phyloP scores from a whole-genome alignment of 2,888 invertebrate species.

The Hypena proboscidalis region DNA sequence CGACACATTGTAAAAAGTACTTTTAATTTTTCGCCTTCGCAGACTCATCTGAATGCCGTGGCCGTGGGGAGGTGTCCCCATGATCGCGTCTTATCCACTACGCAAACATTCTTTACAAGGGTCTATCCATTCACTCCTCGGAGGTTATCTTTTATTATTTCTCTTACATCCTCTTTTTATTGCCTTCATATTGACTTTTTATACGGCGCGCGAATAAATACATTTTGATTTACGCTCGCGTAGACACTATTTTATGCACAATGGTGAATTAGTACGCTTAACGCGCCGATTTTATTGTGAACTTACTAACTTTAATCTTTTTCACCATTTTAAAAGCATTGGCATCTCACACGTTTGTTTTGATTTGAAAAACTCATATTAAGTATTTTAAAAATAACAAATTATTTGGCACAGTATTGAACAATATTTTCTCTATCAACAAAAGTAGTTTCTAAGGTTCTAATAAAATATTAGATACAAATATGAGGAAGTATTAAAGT shows the following conservation, averaged over 20 bases:
- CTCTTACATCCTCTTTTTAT: slow-evolving; percentile 79
- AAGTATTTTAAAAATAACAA: too few species aligned
- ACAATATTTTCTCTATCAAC: too few species aligned
- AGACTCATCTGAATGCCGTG: slow-evolving; percentile 56
- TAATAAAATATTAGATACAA: too few species aligned
- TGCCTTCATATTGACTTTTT: slow-evolving; percentile 85
- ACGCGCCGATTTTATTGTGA: slow-evolving; percentile 59
- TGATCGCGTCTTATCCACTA: slow-evolving; percentile 82
- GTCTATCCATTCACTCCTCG: slow-evolving; percentile 78
- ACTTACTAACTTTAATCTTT: slow-evolving; percentile 4
- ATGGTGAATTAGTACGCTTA: slow-evolving; percentile 72
- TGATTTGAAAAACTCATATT: too few species aligned
- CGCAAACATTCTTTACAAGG: slow-evolving; percentile 84
- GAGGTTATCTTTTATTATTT: slow-evolving; percentile 85
- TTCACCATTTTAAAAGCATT: too few species aligned
- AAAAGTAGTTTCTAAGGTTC: too few species aligned
- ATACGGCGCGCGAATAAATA: slow-evolving; percentile 82
- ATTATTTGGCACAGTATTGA: too few species aligned
- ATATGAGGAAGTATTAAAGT: too few species aligned
- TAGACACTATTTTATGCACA: slow-evolving; percentile 71
- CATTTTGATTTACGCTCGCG: slow-evolving; percentile 82
- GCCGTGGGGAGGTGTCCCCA: slow-evolving; percentile 76
- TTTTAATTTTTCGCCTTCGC: slow-evolving; percentile 72
- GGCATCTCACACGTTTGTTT: too few species aligned
- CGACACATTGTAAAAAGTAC: slow-evolving; percentile 62